Evolutionary conservation across 1,140 invertebrate species (phyloP).

Genomic region (Scylla paramamosain): DNA sequence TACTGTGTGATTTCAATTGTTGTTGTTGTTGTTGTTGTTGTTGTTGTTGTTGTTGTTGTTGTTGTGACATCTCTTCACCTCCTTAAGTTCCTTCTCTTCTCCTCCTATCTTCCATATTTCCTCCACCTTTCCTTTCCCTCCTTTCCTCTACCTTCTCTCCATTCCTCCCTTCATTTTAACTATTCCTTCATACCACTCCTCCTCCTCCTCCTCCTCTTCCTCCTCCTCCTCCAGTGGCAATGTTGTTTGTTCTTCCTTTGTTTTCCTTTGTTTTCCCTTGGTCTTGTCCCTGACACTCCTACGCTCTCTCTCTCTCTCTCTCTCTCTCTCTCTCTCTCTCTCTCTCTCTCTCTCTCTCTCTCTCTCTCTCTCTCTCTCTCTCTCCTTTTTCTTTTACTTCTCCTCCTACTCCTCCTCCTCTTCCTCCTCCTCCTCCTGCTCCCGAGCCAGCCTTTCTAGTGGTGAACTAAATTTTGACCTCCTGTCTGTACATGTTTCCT

Average conservation of each 20-base stretch:
- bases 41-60: no score
- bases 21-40: no score
- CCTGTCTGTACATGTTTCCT: not conserved
- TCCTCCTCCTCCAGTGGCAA: not conserved
- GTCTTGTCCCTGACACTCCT: not conserved
- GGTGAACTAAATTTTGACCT: slow-evolving; percentile 22
- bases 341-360: not conserved
- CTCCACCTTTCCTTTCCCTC: not conserved
- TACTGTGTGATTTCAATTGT: no score
- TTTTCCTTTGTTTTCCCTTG: no score
- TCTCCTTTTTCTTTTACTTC: not conserved
- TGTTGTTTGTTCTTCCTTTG: no score
- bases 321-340: not conserved
- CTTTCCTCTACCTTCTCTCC: not conserved
- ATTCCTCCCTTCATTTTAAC: not conserved
- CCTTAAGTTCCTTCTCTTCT: not conserved
- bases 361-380: not conserved
- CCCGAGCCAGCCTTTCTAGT: not conserved
- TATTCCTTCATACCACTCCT: no score
- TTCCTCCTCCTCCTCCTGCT: not conserved
- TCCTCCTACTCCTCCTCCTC: not conserved
- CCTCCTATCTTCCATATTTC: not conserved
- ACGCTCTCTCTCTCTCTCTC: not conserved
- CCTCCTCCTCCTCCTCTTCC: not conserved
- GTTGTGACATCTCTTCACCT: no score